Conservation (phyloP, 2,113 vertebrate species). For the Junco hyemalis region DNA sequence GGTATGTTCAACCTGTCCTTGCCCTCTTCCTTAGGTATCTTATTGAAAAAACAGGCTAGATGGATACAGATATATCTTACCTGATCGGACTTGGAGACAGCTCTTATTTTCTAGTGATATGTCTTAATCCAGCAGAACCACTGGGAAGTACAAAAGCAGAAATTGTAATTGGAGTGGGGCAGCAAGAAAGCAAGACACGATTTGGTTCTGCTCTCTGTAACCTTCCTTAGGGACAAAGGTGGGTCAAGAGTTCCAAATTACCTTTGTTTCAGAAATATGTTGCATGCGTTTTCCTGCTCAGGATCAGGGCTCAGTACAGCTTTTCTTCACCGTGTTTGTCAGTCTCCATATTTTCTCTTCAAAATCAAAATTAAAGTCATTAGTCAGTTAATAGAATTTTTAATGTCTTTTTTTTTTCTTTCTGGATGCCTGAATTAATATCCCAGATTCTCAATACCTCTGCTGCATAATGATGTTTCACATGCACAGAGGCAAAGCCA, state of each 20-base stretch:
- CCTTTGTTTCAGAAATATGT: neutral
- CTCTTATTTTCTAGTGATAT: neutral
- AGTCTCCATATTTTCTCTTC: neutral
- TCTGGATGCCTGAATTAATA: neutral
- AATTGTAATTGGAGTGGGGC: neutral
- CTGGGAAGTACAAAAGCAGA: neutral
- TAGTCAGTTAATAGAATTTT: neutral
- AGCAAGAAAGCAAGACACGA: neutral
- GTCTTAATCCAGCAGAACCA: neutral
- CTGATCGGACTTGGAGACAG: neutral
- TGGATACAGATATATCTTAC: neutral
- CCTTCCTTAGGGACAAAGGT: neutral
- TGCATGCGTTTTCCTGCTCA: neutral
- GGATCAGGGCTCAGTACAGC: neutral
- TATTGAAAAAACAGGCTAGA: neutral
- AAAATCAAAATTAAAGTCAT: neutral
- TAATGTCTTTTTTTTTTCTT: neutral
- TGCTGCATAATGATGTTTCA: neutral
- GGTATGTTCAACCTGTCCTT: neutral
- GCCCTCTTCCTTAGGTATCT: neutral
- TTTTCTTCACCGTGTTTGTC: neutral
- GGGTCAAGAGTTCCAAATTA: neutral
- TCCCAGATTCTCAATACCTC: neutral
- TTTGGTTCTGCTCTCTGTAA: neutral
- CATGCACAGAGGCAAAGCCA: neutral